Conservation (phyloP, 2,113 vertebrate species). For the Lethenteron camtschaticum region DNA sequence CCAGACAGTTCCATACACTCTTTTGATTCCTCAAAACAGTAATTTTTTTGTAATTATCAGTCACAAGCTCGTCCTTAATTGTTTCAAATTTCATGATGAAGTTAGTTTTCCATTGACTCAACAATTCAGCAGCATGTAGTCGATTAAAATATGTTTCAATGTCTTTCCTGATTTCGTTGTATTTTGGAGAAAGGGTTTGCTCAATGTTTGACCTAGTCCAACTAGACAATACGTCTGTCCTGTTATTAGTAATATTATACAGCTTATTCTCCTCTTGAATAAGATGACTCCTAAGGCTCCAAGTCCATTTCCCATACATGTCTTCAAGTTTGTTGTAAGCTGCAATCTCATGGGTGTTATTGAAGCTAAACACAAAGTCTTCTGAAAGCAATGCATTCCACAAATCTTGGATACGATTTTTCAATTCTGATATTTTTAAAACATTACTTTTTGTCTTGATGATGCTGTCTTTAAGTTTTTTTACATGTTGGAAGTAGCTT, state of each 20-base stretch:
- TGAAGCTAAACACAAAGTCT: constrained; percentile 27
- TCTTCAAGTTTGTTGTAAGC: constrained; percentile 18
- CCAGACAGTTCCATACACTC: constrained; percentile 12
- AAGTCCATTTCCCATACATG: constrained; percentile 15
- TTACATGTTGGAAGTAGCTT: constrained; percentile 13
- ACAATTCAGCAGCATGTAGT: constrained; percentile 11
- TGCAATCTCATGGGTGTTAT: constrained; percentile 21
- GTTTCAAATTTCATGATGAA: constrained; percentile 13
- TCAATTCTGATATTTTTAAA: constrained; percentile 16
- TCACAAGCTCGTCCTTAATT: constrained; percentile 13
- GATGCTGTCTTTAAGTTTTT: constrained; percentile 11
- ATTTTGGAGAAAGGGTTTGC: constrained; percentile 5
- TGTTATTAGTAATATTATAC: constrained; percentile 15
- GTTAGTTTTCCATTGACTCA: constrained; percentile 16
- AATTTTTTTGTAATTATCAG: constrained; percentile 12
- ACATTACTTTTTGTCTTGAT: neutral
- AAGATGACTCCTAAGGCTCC: constrained; percentile 19
- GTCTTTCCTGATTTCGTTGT: constrained; percentile 10
- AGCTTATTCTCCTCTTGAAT: constrained; percentile 18
- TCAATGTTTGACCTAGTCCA: neutral
- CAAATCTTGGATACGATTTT: constrained; percentile 14
- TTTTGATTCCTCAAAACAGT: constrained; percentile 11
- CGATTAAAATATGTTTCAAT: constrained; percentile 17
- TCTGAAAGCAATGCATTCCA: constrained; percentile 21
- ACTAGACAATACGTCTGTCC: neutral